Conservation (phyloP, 2,888 invertebrate species). For the Strigamia maritima region DNA sequence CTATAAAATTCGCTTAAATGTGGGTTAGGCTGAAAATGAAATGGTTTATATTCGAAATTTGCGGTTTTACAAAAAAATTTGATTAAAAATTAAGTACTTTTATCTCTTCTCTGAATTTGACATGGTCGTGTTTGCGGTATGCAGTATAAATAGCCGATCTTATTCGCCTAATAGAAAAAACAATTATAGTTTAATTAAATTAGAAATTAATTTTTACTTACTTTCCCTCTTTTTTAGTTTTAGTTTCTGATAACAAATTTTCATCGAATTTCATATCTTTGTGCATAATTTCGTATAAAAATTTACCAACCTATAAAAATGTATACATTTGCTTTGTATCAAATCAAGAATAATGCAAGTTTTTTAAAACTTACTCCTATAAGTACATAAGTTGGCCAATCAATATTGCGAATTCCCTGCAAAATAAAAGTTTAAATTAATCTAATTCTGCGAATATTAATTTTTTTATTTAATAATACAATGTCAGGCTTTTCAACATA, state of each 20-base stretch:
- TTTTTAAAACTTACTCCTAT: background rate
- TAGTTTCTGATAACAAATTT: constrained; percentile 61
- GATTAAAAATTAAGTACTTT: constrained; percentile 3
- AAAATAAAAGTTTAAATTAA: background rate
- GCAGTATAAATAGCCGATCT: constrained; percentile 35
- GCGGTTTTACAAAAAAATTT: background rate
- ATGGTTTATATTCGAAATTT: background rate
- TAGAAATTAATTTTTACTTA: constrained; percentile 41
- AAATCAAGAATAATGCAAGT: background rate
- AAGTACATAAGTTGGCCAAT: background rate
- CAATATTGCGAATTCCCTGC: background rate
- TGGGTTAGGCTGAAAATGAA: constrained; percentile 75
- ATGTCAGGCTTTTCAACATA: background rate
- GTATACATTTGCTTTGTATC: background rate
- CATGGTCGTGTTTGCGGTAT: constrained; percentile 34
- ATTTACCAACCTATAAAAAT: constrained; percentile 65
- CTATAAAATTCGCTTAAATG: constrained; percentile 66
- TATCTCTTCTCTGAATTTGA: constrained; percentile 36
- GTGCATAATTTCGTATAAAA: constrained; percentile 80
- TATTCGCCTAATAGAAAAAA: constrained; percentile 25
- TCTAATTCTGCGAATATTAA: no score
- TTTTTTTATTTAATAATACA: background rate
- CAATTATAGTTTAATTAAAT: background rate
- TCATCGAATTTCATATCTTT: constrained; percentile 79
- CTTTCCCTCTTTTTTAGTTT: constrained; percentile 55